These are phyloP conservation scores for Tadarida brasiliensis DNA, from an alignment of 2,797 vertebrate species.

Conservation along the genomic window DNA sequence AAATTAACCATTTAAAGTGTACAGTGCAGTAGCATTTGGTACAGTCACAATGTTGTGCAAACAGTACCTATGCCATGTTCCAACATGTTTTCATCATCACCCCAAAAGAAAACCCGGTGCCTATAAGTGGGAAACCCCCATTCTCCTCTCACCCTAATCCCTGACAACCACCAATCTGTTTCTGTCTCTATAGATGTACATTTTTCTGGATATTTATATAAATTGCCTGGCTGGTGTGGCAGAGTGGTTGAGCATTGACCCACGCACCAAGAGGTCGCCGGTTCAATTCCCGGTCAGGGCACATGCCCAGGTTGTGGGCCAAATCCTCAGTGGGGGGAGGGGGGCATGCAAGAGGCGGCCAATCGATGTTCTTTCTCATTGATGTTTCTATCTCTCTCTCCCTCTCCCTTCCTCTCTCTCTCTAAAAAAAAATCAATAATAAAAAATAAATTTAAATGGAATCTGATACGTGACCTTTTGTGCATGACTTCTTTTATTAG, in stretches of 20 bases:
- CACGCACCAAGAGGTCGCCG: no score
- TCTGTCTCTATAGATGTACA: neutral
- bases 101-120: neutral
- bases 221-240: neutral
- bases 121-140: neutral
- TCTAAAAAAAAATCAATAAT: no score
- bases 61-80: neutral
- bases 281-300: no score
- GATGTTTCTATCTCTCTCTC: no score
- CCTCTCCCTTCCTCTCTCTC: no score
- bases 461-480: neutral
- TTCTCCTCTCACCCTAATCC: neutral
- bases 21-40: neutral
- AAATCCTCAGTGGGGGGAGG: no score
- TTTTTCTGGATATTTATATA: conserved; percentile 31
- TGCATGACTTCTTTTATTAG: conserved; percentile 13
- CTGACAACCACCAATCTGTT: neutral
- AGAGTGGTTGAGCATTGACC: no score
- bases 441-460: neutral
- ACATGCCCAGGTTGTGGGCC: no score
- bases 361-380: no score
- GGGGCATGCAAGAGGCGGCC: no score
- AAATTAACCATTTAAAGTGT: neutral
- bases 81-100: conserved; percentile 33
- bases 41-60: neutral